Conservation (phyloP, 2,113 vertebrate genomes). For the Anoura caudifer region DNA sequence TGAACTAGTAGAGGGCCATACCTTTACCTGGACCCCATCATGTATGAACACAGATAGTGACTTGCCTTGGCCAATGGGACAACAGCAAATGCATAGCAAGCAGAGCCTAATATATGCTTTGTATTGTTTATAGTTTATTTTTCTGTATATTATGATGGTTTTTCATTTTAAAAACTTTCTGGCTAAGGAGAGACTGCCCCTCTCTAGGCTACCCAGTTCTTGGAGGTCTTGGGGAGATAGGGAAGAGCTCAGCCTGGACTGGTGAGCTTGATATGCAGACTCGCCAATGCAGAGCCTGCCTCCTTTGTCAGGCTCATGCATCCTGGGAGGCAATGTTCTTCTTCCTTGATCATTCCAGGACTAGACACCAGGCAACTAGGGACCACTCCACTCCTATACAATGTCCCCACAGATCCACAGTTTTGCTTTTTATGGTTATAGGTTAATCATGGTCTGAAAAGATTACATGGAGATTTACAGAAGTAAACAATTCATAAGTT, state of each 20-base stretch:
- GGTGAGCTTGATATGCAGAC: neutral
- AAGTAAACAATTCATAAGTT: neutral
- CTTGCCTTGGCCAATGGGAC: neutral
- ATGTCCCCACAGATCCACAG: too few species aligned
- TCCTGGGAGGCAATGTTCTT: neutral
- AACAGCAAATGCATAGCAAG: neutral
- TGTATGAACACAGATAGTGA: neutral
- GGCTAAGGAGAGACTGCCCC: neutral
- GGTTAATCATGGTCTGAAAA: neutral
- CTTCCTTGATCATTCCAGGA: neutral
- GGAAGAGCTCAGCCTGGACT: neutral
- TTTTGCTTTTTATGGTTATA: neutral
- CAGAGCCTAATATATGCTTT: neutral
- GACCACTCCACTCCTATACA: neutral
- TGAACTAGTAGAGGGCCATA: neutral
- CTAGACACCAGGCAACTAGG: too few species aligned
- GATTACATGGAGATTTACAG: neutral
- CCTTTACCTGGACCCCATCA: rapidly evolving
- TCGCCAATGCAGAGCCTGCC: neutral
- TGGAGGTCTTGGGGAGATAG: neutral
- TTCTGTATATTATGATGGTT: neutral
- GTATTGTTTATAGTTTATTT: neutral
- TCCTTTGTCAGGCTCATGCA: neutral
- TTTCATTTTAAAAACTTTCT: neutral
- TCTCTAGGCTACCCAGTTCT: neutral